Evolutionary conservation across 2,113 vertebrate species (phyloP).

Genomic region (Hystrix brachyura): DNA sequence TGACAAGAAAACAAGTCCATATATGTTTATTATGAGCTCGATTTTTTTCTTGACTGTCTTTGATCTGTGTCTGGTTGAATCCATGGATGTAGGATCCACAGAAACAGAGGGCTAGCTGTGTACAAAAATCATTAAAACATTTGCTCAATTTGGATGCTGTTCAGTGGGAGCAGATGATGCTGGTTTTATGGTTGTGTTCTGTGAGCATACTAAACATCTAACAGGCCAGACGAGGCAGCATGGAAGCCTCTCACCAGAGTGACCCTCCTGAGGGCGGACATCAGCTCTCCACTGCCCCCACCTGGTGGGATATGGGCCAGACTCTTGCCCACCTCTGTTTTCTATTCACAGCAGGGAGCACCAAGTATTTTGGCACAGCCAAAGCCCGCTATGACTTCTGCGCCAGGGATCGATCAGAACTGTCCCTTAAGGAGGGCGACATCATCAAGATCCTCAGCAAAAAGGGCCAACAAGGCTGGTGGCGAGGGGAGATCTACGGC

Average conservation of each 20-base stretch:
- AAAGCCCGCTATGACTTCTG: slow-evolving; percentile 96
- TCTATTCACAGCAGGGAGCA: slow-evolving; percentile 85
- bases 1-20: background rate
- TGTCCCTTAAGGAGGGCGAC: slow-evolving; percentile 94
- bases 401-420: slow-evolving; percentile 93
- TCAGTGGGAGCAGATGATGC: background rate
- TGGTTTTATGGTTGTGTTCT: background rate
- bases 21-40: accelerated
- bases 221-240: accelerated
- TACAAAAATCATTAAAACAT: background rate
- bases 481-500: slow-evolving; percentile 97
- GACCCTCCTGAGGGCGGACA: accelerated
- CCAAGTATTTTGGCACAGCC: slow-evolving; percentile 90
- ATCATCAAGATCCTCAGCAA: slow-evolving; percentile 95
- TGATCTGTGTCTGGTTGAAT: background rate
- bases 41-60: background rate
- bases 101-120: background rate
- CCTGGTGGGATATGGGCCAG: accelerated
- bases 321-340: background rate
- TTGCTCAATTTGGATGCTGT: background rate
- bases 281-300: accelerated
- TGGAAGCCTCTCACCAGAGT: background rate
- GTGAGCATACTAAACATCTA: background rate
- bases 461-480: slow-evolving; percentile 95
- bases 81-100: background rate